A percentile compares a stretch with the other conserved stretches of the same genome.
Conservation (phyloP, 2,113 vertebrate genomes). For the Myotis brandtii region DNA sequence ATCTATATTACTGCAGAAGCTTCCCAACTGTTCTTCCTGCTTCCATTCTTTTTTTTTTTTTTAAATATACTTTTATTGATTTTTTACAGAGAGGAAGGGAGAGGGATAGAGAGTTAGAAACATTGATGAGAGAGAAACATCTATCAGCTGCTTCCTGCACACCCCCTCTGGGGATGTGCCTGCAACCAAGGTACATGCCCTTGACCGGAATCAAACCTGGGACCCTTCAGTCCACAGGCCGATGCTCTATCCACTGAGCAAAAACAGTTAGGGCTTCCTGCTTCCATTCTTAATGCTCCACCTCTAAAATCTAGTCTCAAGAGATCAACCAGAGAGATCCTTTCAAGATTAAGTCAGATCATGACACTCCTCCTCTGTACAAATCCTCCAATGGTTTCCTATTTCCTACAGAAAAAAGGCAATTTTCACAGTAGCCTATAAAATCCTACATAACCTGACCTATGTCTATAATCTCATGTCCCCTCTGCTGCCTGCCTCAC, state of each 20-base stretch:
- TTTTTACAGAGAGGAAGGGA: too few relatives aligned
- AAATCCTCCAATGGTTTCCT: neutral
- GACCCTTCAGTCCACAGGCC: too few relatives aligned
- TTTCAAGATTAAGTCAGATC: constrained; percentile 4
- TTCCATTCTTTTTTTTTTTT: neutral
- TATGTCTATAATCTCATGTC: neutral
- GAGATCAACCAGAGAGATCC: neutral
- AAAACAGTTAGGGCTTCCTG: neutral
- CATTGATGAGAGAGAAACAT: too few relatives aligned
- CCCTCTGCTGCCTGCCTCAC: neutral
- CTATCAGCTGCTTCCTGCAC: too few relatives aligned
- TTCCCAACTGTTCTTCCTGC: neutral
- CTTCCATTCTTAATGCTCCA: neutral
- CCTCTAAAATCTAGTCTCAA: neutral
- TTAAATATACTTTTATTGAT: too few relatives aligned
- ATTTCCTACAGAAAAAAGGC: neutral
- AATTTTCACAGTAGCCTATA: neutral
- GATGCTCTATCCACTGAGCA: too few relatives aligned
- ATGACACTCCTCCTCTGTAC: neutral
- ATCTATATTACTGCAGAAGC: neutral
- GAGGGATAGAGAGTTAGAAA: too few relatives aligned
- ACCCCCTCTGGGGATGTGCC: too few relatives aligned
- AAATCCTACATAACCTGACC: neutral
- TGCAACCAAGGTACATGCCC: too few relatives aligned
- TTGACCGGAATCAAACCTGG: too few relatives aligned